Base-by-base conservation (phyloP, 2,888 invertebrate genomes). In the Tetramorium bicarinatum region DNA sequence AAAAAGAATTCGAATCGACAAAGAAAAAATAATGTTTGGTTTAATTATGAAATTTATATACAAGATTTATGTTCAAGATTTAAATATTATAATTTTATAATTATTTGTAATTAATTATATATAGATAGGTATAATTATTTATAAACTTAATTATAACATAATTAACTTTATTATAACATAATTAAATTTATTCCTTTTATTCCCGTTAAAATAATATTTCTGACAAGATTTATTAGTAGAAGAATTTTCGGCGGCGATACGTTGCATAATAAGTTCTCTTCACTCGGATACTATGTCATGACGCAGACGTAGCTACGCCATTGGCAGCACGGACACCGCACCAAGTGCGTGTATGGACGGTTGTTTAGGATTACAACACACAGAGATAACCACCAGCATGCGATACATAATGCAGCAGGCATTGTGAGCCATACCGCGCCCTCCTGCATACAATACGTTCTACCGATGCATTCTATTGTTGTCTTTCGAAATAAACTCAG, bases 401-500 rank as follows among this genome's bases (percentile, higher is more conserved):
- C 91, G 92, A 94, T 94, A 93, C 93, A 94, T 94, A 93, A 94
- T 94, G 93, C 94, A 94, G 91, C 74, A 93, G 93, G 93, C 92
- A 93, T 93, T 94, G 93, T 94, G 89, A 89, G 90, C 90, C 89
- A 87, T 87, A 91, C 91, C 90, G 89, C 91, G 89, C 92, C 93
- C 90, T 91, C 88, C 89, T 92, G 93, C 92, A 93, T 93, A 93
- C 93, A 92, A 93, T 92, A 90, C 91, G 85, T 89, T 87, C 89
- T 89, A 89, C 90, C 91, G 91, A 92, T 91, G 91, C 91, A 92
- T 92, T 91, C 93, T 92, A 93, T 92, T 93, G 93, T 92, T 93
- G 92, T 92, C 93, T 91, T 91, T 92, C 87, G 91, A 91, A 93
- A 93, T 92, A 93, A 91, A 92, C 92, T 91, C 90, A 87, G 86